Base-by-base conservation (phyloP, 2,888 invertebrate species). In the Carcina quercana region DNA sequence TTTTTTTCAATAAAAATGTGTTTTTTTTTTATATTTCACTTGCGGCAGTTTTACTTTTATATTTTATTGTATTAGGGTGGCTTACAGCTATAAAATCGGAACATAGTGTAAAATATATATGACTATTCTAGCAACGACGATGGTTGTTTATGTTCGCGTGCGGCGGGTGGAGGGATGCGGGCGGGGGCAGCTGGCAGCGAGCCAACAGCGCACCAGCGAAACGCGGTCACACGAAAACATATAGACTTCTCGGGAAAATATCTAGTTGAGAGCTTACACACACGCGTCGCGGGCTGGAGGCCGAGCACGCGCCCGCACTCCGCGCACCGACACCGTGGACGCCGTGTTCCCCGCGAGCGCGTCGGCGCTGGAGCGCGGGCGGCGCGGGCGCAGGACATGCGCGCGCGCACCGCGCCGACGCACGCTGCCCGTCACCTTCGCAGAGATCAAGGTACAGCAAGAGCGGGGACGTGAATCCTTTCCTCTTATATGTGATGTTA, bases 391-490 rank as follows among this genome's bases (percentile, higher is more conserved):
- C 27, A 11, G 10, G 22, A 5, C n/a, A 15, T 5, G 6, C 15
- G 15, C 36, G 42, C 30, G 45, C 50, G 20, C 42, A 43, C 25
- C 37, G 12, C 19, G 50, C 43, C 35, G 56, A 37, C 85, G 89
- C 47, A 91, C 91, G 19, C 88, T 89, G 61, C 91, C 91, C 1
- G 88, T 92, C 43, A 92, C 92, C 25, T 92, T 92, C 66, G 89
- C 91, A 22, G 92, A 92, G 75, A 92, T 92, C 45, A 87, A 89
- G 84, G 89, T 88, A 21, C 4, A 8, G n/a, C n/a, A n/a, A n/a
- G n/a, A n/a, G n/a, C n/a, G n/a, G n/a, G n/a, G n/a, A n/a, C n/a
- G n/a, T n/a, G n/a, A n/a, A n/a, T n/a, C n/a, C n/a, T n/a, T n/a
- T n/a, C n/a, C n/a, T n/a, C n/a, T n/a, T n/a, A n/a, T n/a, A n/a